Evolutionary conservation across 2,113 vertebrate genomes (phyloP), one percentile per base, ranked within the genome.

Genomic region (Peromyscus leucopus): DNA sequence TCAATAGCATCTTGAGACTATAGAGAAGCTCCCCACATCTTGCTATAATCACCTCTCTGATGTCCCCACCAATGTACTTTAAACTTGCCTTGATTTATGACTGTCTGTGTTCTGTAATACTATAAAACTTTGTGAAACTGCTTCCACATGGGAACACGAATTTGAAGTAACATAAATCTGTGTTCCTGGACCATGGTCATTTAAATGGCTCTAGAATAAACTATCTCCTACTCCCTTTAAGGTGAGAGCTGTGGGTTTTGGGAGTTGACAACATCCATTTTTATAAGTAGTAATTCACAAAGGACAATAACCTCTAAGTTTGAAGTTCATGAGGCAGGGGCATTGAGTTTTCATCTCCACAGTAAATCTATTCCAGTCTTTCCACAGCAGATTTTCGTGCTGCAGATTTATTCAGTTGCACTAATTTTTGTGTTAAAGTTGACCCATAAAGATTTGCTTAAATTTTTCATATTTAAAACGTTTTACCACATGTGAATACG

Each of bases 341-440:
- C 39, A 22, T 65, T 63, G 21, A 51, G 16, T 85, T 94, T 94
- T 61, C 5, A 5, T 57, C 33, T 79, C 72, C 33, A 36, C 0
- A 0, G 22, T 1, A 16, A 42, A 67, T 39, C 33, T 4, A 4
- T 26, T 28, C 33, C 26, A 48, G 17, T 19, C 33, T 4, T 61
- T 36, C 69, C 24, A 28, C 17, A 82, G 57, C 67, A 33, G 9
- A 15, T 36, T n/a, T 16, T 15, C 24, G 63, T 3, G 26, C 6
- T 61, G 7, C 11, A 36, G 19, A 65, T 2, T 10, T 61, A 16
- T 19, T 15, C 7, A 11, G 39, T 46, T 51, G 22, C 31, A 46
- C 31, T 90, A n/a, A 84, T 72, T 86, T 96, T n/a, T 31, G 78
- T 46, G 39, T 74, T 51, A 36, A 33, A 88, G 46, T n/a, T 2